phyloP scores from a whole-genome alignment of 2,888 invertebrate genomes.

The Agriopis leucophaearia region DNA sequence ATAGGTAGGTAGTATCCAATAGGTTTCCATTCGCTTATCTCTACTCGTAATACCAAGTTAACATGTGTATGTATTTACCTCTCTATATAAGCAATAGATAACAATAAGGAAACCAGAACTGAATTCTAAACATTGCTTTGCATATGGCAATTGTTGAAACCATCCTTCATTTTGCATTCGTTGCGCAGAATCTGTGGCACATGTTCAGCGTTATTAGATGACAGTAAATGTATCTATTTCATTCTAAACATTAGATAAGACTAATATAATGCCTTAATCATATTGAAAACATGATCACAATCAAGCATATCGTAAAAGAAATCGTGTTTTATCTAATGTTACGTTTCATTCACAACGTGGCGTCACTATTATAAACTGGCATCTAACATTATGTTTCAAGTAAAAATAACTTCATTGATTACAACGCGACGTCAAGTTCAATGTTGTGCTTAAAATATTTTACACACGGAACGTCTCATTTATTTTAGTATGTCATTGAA shows the following conservation, averaged over 20 bases:
- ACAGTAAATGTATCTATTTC: background rate
- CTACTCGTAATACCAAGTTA: slow-evolving; percentile 22
- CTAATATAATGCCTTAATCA: background rate
- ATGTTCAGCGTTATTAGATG: slow-evolving; percentile 7
- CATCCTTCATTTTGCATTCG: slow-evolving; percentile 26
- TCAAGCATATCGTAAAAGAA: slow-evolving; percentile 2
- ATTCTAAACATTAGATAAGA: background rate
- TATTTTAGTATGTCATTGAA: slow-evolving; percentile 58
- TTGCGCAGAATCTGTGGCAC: slow-evolving; percentile 15
- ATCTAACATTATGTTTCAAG: slow-evolving; percentile 36
- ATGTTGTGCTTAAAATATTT: slow-evolving; percentile 67
- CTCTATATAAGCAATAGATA: slow-evolving; percentile 31
- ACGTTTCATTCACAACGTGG: slow-evolving; percentile 15
- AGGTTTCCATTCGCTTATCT: slow-evolving; percentile 18
- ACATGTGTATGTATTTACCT: slow-evolving; percentile 29
- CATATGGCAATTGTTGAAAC: slow-evolving; percentile 25
- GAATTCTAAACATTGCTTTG: slow-evolving; percentile 39
- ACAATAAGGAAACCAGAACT: slow-evolving; percentile 30
- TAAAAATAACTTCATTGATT: slow-evolving; percentile 58
- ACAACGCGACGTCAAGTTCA: slow-evolving; percentile 62
- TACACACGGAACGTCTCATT: slow-evolving; percentile 53
- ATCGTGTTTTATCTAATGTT: slow-evolving; percentile 15
- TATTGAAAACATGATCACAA: slow-evolving; percentile 9
- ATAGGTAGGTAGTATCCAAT: background rate
- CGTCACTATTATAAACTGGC: slow-evolving; percentile 23